phyloP scores from a whole-genome alignment of 2,888 invertebrate genomes.

The Dusona sp. region DNA sequence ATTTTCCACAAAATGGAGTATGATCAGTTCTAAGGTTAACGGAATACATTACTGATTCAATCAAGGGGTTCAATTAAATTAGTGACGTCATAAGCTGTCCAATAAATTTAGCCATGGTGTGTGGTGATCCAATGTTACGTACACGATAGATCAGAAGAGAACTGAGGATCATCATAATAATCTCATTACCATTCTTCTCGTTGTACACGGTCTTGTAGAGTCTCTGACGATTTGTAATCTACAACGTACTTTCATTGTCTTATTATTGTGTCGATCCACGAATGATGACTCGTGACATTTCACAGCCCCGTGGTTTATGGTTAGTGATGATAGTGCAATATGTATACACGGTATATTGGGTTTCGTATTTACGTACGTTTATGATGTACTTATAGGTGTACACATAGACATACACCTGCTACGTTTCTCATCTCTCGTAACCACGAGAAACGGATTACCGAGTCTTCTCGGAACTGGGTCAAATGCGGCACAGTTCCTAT shows the following conservation, averaged over 20 bases:
- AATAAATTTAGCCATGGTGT: conserved; percentile 28
- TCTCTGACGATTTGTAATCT: conserved; percentile 40
- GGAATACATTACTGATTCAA: conserved; percentile 10
- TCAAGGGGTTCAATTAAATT: background rate
- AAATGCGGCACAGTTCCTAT: conserved; percentile 67
- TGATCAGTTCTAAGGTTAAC: conserved; percentile 51
- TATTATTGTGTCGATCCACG: conserved; percentile 60
- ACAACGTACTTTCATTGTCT: conserved; percentile 45
- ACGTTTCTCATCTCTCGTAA: conserved; percentile 64
- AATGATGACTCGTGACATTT: conserved; percentile 70
- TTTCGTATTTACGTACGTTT: conserved; percentile 14
- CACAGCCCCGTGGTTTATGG: conserved; percentile 59
- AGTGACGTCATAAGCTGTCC: conserved; percentile 21
- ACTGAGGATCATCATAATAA: conserved; percentile 2
- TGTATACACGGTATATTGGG: conserved; percentile 8
- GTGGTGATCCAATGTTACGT: conserved; percentile 7
- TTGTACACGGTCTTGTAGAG: conserved; percentile 12
- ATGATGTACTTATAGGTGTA: conserved; percentile 3
- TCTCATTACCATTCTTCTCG: conserved; percentile 57
- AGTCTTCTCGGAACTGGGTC: conserved; percentile 64
- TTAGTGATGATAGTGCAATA: conserved; percentile 55
- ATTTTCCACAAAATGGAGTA: conserved; percentile 41
- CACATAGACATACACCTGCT: conserved; percentile 22
- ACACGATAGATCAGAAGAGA: background rate
- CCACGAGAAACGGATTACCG: conserved; percentile 67